phyloP scores from a whole-genome alignment of 2,888 invertebrate genomes.

The Neoscelio sp. region DNA sequence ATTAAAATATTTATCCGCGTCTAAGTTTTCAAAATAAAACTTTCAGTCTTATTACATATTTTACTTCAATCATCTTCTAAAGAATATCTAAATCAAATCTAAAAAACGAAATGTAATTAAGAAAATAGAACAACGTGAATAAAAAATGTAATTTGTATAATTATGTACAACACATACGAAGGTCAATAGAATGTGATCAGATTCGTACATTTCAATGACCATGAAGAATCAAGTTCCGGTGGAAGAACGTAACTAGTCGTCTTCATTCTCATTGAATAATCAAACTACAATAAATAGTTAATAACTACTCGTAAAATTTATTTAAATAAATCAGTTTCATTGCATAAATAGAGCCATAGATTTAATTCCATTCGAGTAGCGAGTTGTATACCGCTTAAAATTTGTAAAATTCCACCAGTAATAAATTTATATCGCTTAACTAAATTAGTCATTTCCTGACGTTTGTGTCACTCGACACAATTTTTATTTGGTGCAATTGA shows the following conservation, averaged over 20 bases:
- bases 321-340: constrained; percentile 20
- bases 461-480: constrained; percentile 41
- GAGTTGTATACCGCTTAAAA: background rate
- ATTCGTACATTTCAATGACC: constrained; percentile 45
- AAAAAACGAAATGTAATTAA: constrained; percentile 12
- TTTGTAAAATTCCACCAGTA: too few relatives aligned
- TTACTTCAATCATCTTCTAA: too few relatives aligned
- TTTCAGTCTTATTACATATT: too few relatives aligned
- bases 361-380: background rate
- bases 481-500: constrained; percentile 58
- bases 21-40: too few relatives aligned
- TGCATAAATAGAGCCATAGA: constrained; percentile 9
- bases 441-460: constrained; percentile 45
- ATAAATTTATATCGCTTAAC: constrained; percentile 36
- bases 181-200: constrained; percentile 48
- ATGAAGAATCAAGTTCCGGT: constrained; percentile 58
- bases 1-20: too few relatives aligned
- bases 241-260: constrained; percentile 45
- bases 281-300: constrained; percentile 36
- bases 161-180: constrained; percentile 33
- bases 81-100: too few relatives aligned
- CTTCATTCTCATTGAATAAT: constrained; percentile 32
- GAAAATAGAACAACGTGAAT: constrained; percentile 26
- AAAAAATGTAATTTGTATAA: constrained; percentile 48
- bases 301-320: constrained; percentile 31